phyloP scores from a whole-genome alignment of 2,797 vertebrate species.

The Spinus pinus region DNA sequence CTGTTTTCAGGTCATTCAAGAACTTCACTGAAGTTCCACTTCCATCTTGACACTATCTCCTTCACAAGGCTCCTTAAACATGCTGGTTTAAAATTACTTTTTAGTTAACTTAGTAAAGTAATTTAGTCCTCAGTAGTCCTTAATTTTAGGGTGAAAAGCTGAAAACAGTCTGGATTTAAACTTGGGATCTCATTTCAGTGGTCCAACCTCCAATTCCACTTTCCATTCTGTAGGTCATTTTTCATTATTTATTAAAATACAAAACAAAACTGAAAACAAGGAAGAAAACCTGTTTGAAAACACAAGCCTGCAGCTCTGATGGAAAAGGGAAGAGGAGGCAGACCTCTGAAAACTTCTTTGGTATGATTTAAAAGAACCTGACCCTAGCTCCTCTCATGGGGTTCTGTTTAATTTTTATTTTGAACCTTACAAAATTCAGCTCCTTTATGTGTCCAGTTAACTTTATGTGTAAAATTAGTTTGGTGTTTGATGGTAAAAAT shows the following conservation, averaged over 20 bases:
- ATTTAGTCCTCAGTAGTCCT: not conserved
- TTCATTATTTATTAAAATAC: not conserved
- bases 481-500: not conserved
- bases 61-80: not conserved
- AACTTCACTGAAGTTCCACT: not conserved
- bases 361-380: not conserved
- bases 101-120: not conserved
- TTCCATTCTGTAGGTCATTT: not conserved
- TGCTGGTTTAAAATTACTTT: not conserved
- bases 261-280: not conserved
- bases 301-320: not conserved
- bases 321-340: not conserved
- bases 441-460: not conserved
- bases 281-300: slow-evolving; percentile 8
- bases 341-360: slow-evolving; percentile 9
- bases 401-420: slow-evolving; percentile 15
- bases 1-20: not conserved
- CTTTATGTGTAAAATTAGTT: not conserved
- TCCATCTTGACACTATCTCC: not conserved
- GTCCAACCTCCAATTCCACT: not conserved
- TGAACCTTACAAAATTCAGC: not conserved
- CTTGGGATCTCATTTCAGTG: not conserved
- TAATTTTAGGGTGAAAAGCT: not conserved
- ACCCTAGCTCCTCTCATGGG: not conserved
- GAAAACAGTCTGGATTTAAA: not conserved